phyloP scores from a whole-genome alignment of 2,113 vertebrate species.

The Seriola rivoliana region DNA sequence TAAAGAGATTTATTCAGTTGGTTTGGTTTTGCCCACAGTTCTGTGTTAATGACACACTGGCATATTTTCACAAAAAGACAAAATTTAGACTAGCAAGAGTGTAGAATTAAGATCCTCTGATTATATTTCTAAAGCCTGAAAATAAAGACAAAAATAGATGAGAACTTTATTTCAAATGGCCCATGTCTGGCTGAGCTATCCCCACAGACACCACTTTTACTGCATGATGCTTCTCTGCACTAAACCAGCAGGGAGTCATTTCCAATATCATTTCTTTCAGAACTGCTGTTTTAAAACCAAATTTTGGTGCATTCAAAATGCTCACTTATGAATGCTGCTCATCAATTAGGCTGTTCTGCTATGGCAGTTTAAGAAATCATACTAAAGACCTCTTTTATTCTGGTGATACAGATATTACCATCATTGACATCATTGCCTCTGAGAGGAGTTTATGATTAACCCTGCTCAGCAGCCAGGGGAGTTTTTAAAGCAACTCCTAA shows the following conservation, averaged over 20 bases:
- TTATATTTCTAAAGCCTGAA: conserved; percentile 59
- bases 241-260: conserved; percentile 16
- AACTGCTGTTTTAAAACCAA: not conserved
- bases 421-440: conserved; percentile 25
- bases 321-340: conserved; percentile 5
- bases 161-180: conserved; percentile 45
- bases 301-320: not conserved
- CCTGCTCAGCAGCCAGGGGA: conserved; percentile 39
- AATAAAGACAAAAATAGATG: conserved; percentile 55
- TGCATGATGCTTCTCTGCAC: conserved; percentile 18
- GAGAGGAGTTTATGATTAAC: conserved; percentile 54
- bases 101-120: conserved; percentile 43
- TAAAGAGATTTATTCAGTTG: conserved; percentile 69
- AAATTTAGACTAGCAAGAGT: conserved; percentile 52
- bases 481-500: conserved; percentile 64
- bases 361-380: not conserved
- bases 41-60: conserved; percentile 68
- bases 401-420: conserved; percentile 33
- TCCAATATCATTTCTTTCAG: conserved; percentile 10
- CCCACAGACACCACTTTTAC: conserved; percentile 42
- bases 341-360: not conserved
- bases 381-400: not conserved
- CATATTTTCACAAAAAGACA: conserved; percentile 62
- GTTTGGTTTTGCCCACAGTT: conserved; percentile 66
- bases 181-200: conserved; percentile 49